Evolutionary conservation across 2,797 vertebrate genomes (phyloP).

Genomic region (Rhinichthys osculus): DNA sequence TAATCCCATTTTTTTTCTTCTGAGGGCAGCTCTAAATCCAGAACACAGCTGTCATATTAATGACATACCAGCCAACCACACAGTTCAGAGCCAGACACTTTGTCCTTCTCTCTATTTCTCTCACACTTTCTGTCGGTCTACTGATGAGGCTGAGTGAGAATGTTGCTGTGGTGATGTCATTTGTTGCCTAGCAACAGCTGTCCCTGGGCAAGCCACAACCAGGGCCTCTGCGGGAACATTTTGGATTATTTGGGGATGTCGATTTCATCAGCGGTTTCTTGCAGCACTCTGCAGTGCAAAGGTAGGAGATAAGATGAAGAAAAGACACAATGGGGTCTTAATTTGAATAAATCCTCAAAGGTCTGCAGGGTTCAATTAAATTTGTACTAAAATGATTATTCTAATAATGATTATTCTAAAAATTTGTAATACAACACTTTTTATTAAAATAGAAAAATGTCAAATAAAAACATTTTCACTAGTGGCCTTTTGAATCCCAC

Average conservation of each 20-base stretch:
- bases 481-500: not conserved
- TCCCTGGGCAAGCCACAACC: conserved; percentile 50
- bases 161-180: conserved; percentile 61
- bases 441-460: not conserved
- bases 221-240: conserved; percentile 49
- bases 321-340: not conserved
- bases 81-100: conserved; percentile 1
- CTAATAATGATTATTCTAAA: not conserved
- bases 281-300: not conserved
- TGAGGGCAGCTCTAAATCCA: not conserved
- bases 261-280: conserved; percentile 28
- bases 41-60: conserved; percentile 28
- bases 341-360: not conserved
- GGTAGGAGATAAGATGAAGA: not conserved
- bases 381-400: not conserved
- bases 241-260: conserved; percentile 52
- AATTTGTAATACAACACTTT: not conserved
- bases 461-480: not conserved
- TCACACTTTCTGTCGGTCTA: conserved; percentile 32
- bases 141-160: conserved; percentile 44
- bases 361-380: not conserved
- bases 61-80: conserved; percentile 3
- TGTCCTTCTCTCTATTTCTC: conserved; percentile 12
- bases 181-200: conserved; percentile 59
- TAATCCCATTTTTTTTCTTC: not conserved